A percentile compares a stretch with the other conserved stretches of the same genome.
Conservation (phyloP, 1,140 invertebrate genomes). For the Antheraea pernyi region DNA sequence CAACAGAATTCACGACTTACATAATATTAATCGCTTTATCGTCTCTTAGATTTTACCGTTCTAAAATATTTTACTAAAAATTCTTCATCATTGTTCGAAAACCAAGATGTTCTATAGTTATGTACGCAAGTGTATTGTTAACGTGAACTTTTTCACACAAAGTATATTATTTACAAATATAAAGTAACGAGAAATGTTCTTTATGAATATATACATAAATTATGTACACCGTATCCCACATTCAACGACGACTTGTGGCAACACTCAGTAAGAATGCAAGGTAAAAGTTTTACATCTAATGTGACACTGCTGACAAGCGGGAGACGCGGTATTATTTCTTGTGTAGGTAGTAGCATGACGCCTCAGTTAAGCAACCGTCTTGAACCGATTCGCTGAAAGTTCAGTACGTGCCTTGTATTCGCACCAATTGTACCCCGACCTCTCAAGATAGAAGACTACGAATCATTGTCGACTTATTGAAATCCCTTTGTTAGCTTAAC, state of each 20-base stretch:
- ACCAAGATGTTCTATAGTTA: not conserved
- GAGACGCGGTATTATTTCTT: conserved; percentile 18
- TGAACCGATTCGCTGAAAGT: conserved; percentile 22
- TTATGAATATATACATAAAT: too few species aligned
- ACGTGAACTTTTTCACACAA: too few species aligned
- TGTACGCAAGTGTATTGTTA: too few species aligned
- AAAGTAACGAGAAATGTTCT: too few species aligned
- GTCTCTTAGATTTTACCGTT: too few species aligned
- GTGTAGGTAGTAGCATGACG: conserved; percentile 17
- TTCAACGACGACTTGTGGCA: too few species aligned
- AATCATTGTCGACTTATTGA: conserved; percentile 25
- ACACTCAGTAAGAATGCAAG: not conserved
- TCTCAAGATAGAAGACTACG: conserved; percentile 9
- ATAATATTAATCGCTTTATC: too few species aligned
- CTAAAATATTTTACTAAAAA: too few species aligned
- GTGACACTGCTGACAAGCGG: conserved; percentile 15
- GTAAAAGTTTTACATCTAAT: conserved; percentile 6
- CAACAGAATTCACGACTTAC: too few species aligned
- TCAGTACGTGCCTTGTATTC: conserved; percentile 24
- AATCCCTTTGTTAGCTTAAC: conserved; percentile 30
- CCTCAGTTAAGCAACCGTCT: conserved; percentile 20
- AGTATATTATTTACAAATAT: too few species aligned
- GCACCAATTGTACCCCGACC: not conserved
- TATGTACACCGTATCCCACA: too few species aligned
- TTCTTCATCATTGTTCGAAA: not conserved